phyloP scores from a whole-genome alignment of 2,113 vertebrate species.

The Prietella phreatophila region DNA sequence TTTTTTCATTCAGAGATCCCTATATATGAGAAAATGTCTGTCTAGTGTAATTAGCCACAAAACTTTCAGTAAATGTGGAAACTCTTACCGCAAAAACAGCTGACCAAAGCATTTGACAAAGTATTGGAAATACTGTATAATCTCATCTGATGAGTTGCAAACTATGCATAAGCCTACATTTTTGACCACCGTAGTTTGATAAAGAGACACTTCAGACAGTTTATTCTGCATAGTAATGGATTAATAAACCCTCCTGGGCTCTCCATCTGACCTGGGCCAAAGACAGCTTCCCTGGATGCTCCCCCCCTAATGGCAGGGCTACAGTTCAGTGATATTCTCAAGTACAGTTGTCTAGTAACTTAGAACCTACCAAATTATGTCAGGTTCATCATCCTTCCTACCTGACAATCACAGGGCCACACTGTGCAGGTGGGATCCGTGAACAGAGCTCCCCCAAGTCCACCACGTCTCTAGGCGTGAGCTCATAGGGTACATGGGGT shows the following conservation, averaged over 20 bases:
- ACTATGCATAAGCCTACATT: neutral
- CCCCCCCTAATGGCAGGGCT: neutral
- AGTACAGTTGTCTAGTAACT: neutral
- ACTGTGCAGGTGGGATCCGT: slow-evolving; percentile 74
- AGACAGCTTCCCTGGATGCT: neutral
- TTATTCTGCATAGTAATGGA: neutral
- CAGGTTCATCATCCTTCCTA: slow-evolving; percentile 38
- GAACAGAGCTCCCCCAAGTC: slow-evolving; percentile 76
- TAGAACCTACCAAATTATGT: neutral
- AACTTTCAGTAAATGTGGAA: neutral
- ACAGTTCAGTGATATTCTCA: neutral
- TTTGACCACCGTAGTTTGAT: neutral
- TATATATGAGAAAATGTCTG: neutral
- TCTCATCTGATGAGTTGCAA: neutral
- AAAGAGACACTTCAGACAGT: neutral
- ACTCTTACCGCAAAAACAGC: neutral
- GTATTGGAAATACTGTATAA: neutral
- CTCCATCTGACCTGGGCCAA: neutral
- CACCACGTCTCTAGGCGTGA: slow-evolving; percentile 73
- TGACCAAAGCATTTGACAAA: neutral
- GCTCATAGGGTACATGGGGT: slow-evolving; percentile 65
- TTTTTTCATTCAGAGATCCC: neutral
- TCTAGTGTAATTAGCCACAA: neutral
- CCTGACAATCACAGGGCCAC: slow-evolving; percentile 76
- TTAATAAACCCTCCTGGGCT: neutral